Conservation (phyloP, 1,140 invertebrate species). For the Leguminivora glycinivorella region DNA sequence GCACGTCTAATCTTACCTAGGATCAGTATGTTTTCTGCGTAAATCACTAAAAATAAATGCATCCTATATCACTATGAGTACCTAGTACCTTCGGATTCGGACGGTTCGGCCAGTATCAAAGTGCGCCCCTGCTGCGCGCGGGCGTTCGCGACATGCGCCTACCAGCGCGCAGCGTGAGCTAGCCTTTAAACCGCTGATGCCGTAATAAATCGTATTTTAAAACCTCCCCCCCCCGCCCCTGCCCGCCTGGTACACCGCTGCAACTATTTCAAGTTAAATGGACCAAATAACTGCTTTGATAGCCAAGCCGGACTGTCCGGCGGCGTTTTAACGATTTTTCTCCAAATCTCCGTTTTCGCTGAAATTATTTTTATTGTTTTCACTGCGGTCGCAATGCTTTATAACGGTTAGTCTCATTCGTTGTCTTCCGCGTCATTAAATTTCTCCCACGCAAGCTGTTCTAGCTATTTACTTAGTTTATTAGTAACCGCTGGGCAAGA, state of each 20-base stretch:
- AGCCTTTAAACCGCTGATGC: slow-evolving; percentile 49
- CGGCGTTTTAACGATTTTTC: slow-evolving; percentile 62
- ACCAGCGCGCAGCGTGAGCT: slow-evolving; percentile 52
- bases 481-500: slow-evolving; percentile 8
- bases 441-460: slow-evolving; percentile 11
- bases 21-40: slow-evolving; percentile 24
- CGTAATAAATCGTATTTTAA: slow-evolving; percentile 62
- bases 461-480: slow-evolving; percentile 16
- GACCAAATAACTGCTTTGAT: slow-evolving; percentile 64
- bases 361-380: slow-evolving; percentile 65
- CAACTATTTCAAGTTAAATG: slow-evolving; percentile 69
- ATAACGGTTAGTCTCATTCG: slow-evolving; percentile 37
- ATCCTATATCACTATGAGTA: slow-evolving; percentile 32
- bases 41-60: slow-evolving; percentile 29
- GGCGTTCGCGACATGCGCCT: slow-evolving; percentile 53
- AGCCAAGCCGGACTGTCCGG: slow-evolving; percentile 48
- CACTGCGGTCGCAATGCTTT: slow-evolving; percentile 39
- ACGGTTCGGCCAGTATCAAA: slow-evolving; percentile 40
- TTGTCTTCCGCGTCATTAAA: slow-evolving; percentile 25
- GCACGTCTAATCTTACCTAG: slow-evolving; percentile 16
- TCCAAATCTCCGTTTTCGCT: slow-evolving; percentile 63
- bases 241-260: slow-evolving; percentile 48
- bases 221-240: slow-evolving; percentile 46
- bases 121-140: slow-evolving; percentile 47
- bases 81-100: too few species aligned